Base-by-base conservation (phyloP, 2,888 invertebrate genomes). In the Netelia inedita region DNA sequence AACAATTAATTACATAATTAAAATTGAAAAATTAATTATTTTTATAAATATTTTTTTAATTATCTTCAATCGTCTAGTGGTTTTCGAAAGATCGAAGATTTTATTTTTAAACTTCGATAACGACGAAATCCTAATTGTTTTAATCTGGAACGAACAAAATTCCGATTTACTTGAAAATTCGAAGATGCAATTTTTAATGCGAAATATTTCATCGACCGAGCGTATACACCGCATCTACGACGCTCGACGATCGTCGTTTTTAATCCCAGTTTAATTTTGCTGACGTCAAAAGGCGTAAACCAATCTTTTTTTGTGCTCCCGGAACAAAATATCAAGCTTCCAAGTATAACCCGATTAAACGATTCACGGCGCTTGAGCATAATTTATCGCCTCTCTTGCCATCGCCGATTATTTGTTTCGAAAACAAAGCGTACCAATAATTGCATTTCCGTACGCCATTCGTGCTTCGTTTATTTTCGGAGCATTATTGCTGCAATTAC, bases 391-490 rank as follows among this genome's bases (percentile, higher is more conserved):
- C 16, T 61, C 21, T 11, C 59, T 14, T 16, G 14, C n/a, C n/a
- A 35, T 41, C n/a, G 35, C n/a, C 28, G n/a, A 63, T 35, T 35
- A 14, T 35, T 11, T 23, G 35, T 63, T 28, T 35, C 19, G 19
- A 19, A 35, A 2, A 63, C 10, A 63, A 28, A n/a, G 35, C 59
- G 41, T n/a, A 63, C 11, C 63, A 63, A 57, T 57, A 57, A 57
- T 19, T 16, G 57, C n/a, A 57, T 57, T 63, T 35, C 8, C 63
- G n/a, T 63, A 14, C 35, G 11, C 28, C n/a, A 63, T 63, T 63
- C 63, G 35, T 35, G 35, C 35, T 63, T 63, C n/a, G n/a, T n/a
- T 63, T 35, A 63, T 63, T 63, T 16, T 63, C 16, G 41, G 5
- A n/a, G 63, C 41, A 35, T 63, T 63, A 63, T 35, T 23, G 3